Evolutionary conservation across 64 coral and sea anemone species (phyloP), one percentile per base, ranked within the genome.

Genomic region (Cladopsammia gracilis): DNA sequence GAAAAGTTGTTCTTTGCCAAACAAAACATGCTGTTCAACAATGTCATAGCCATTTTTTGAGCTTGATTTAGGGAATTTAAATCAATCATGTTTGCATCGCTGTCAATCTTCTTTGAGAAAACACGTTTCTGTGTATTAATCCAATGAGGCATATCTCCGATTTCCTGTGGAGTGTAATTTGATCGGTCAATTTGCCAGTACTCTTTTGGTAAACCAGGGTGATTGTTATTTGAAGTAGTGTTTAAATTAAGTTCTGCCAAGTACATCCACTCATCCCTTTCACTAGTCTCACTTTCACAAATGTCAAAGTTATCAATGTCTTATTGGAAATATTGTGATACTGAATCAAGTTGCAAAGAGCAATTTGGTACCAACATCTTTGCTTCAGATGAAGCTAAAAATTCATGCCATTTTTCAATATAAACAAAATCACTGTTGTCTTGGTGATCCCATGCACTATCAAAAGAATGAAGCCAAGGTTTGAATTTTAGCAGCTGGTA

Each of bases 401-500:
- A 73, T 42, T 24, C 16, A 59, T 88, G 86, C 88, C 73, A 90
- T 47, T 45, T 34, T 48, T 58, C 23, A 45, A 78, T 90, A 44
- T 77, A 90, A 78, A 75, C 49, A 20, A 20, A 15, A 48, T 90
- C 74, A 42, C 58, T 65, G 16, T 78, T 47, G 43, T 62, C 43
- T 46, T 48, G 52, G 48, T 90, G 42, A 48, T 64, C 73, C 88
- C 88, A 79, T 51, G 88, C 73, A 76, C 67, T 70, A 12, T 72
- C 4, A 34, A 72, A 42, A 34, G 24, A 72, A 72, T 34, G 23
- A 72, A 42, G 70, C 89, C 89, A 91, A 51, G 62, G 77, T 73
- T 91, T 82, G 50, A 83, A 82, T n/a, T 91, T 91, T 12, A 91
- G 34, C 23, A 73, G 49, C 70, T 91, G 64, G 25, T 83, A 83